Evolutionary conservation across 2,797 vertebrate species (phyloP).

Genomic region (Strix occidentalis): DNA sequence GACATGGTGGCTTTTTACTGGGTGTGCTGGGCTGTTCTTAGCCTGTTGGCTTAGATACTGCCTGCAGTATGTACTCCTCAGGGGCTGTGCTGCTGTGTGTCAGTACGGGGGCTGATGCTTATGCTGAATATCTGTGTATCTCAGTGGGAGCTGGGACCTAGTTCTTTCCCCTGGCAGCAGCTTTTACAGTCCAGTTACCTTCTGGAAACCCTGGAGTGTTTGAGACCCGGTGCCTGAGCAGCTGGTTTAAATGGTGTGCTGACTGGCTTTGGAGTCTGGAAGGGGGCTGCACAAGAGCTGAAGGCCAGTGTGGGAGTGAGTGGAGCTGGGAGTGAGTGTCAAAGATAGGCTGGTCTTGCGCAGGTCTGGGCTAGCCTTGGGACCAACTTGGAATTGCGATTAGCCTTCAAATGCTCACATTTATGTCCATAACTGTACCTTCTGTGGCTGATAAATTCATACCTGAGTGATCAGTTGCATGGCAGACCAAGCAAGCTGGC

Average conservation of each 20-base stretch:
- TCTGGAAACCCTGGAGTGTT: not conserved
- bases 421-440: accelerated
- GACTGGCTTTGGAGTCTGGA: not conserved
- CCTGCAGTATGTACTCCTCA: not conserved
- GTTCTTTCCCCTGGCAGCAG: not conserved
- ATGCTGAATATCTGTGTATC: accelerated
- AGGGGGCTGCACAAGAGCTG: not conserved
- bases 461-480: not conserved
- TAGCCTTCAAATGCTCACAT: accelerated
- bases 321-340: not conserved
- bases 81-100: not conserved
- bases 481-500: not conserved
- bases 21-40: not conserved
- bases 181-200: not conserved
- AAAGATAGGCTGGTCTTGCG: not conserved
- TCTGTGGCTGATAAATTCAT: not conserved
- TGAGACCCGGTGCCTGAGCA: not conserved
- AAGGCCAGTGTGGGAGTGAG: not conserved
- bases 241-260: not conserved
- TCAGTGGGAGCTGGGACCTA: not conserved
- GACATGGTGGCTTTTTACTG: not conserved
- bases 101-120: not conserved
- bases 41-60: not conserved
- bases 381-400: not conserved
- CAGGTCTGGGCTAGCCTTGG: not conserved